These are phyloP conservation scores for Alcedo quadribrachys DNA, from an alignment of 2,797 vertebrate genomes.

Conservation along the genomic window DNA sequence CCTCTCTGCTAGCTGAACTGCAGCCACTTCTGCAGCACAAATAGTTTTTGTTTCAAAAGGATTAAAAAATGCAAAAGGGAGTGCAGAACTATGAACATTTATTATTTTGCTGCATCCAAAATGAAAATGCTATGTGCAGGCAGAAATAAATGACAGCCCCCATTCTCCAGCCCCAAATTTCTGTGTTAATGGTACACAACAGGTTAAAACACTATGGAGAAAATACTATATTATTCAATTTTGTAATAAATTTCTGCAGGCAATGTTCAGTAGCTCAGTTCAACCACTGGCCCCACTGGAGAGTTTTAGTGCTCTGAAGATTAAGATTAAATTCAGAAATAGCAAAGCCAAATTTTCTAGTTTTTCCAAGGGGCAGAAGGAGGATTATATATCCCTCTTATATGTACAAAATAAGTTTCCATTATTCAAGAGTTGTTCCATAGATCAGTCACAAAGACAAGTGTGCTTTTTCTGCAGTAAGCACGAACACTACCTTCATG, in stretches of 20 bases:
- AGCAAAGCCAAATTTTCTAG: constrained; percentile 55
- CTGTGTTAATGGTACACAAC: neutral
- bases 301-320: constrained; percentile 66
- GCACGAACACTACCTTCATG: constrained; percentile 21
- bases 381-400: constrained; percentile 36
- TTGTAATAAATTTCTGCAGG: constrained; percentile 52
- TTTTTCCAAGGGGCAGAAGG: constrained; percentile 45
- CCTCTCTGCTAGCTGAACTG: neutral
- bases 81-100: neutral
- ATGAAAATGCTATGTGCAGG: neutral
- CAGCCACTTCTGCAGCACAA: neutral
- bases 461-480: constrained; percentile 59
- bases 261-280: constrained; percentile 54
- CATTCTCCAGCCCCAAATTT: neutral
- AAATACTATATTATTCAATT: constrained; percentile 51
- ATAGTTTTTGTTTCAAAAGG: neutral
- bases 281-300: constrained; percentile 54
- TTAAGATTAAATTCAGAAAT: constrained; percentile 65
- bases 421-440: constrained; percentile 61
- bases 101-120: neutral
- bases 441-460: constrained; percentile 67
- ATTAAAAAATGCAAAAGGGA: neutral
- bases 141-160: neutral
- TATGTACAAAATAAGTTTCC: constrained; percentile 59
- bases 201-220: constrained; percentile 5